Conservation (phyloP, 2,888 invertebrate species). For the Clanis bilineata region DNA sequence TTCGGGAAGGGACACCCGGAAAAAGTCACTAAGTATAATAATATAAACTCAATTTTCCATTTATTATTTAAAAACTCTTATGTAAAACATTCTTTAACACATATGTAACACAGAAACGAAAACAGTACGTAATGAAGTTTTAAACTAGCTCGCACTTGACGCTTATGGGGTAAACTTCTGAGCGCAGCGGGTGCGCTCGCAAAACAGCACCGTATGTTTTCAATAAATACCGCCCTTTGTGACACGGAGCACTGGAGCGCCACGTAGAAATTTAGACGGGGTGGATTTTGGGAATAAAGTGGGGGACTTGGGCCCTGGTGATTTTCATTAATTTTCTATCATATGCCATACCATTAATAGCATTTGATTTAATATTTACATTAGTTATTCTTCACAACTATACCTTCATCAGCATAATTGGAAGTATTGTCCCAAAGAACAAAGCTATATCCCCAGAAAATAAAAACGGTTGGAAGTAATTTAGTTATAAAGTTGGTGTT, state of each 20-base stretch:
- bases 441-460: too few relatives aligned
- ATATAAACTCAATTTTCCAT: background rate
- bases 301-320: background rate
- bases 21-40: too few relatives aligned
- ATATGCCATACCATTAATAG: too few relatives aligned
- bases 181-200: slow-evolving; percentile 16
- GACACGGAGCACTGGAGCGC: slow-evolving; percentile 21
- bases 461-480: too few relatives aligned
- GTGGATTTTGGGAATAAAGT: background rate
- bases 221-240: slow-evolving; percentile 36
- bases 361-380: too few relatives aligned
- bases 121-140: background rate
- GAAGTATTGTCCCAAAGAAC: too few relatives aligned
- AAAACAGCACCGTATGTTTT: slow-evolving; percentile 26
- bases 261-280: background rate
- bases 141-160: background rate
- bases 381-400: too few relatives aligned
- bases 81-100: background rate
- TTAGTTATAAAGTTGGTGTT: too few relatives aligned
- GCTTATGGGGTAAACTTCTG: slow-evolving; percentile 7
- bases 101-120: background rate
- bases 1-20: too few relatives aligned
- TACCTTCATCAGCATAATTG: too few relatives aligned
- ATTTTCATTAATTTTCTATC: background rate
- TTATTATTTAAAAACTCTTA: background rate